Conservation (phyloP, 1,140 invertebrate species). For the Drosophila ironensis region DNA sequence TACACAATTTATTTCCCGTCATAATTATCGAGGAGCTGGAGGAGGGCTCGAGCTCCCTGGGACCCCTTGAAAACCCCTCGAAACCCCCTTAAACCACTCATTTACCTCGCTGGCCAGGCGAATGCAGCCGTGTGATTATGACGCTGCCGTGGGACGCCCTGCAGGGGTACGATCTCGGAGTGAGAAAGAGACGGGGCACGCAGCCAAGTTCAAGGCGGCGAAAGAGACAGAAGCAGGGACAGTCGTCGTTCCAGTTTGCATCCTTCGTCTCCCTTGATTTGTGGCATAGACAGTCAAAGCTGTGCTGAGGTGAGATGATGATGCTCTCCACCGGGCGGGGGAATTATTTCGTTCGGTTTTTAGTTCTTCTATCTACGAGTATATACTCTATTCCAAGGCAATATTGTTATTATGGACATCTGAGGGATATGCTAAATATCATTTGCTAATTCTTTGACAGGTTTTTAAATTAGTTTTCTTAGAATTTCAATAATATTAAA, state of each 20-base stretch:
- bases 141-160: constrained; percentile 75
- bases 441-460: too few relatives aligned
- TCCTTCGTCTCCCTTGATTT: constrained; percentile 66
- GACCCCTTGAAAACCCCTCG: neutral
- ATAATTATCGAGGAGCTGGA: constrained; percentile 73
- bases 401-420: neutral
- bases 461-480: too few relatives aligned
- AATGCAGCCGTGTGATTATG: constrained; percentile 75
- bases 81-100: constrained; percentile 5
- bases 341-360: constrained; percentile 58
- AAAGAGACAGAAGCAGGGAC: constrained; percentile 14
- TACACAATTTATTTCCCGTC: constrained; percentile 81
- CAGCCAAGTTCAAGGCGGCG: constrained; percentile 9
- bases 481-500: too few relatives aligned
- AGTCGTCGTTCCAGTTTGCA: constrained; percentile 49
- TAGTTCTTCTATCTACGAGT: neutral
- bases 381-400: neutral
- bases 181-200: constrained; percentile 2
- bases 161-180: constrained; percentile 52
- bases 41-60: constrained; percentile 11
- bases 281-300: constrained; percentile 67
- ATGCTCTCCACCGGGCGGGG: constrained; percentile 15
- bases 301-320: constrained; percentile 14
- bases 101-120: constrained; percentile 11
- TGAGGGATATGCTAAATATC: too few relatives aligned